Evolutionary conservation across 2,797 vertebrate species (phyloP).

Genomic region (Phyllotis vaccarum): DNA sequence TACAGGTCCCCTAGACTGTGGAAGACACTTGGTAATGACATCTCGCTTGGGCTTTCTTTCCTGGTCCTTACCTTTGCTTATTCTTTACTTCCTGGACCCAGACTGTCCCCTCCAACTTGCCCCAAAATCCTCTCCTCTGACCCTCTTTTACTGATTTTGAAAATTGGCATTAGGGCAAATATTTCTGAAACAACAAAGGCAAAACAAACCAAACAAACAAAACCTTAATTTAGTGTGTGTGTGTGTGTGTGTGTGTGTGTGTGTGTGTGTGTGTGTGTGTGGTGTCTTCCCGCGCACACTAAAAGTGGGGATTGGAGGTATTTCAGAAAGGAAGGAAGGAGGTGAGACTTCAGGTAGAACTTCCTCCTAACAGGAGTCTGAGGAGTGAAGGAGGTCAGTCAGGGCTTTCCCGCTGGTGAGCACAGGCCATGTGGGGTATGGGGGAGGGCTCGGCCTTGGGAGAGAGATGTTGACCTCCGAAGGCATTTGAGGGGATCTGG

Average conservation of each 20-base stretch:
- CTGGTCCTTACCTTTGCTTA: not conserved
- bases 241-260: no score
- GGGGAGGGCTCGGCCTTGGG: not conserved
- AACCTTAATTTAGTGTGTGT: not conserved
- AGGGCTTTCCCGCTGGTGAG: not conserved
- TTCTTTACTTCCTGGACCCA: not conserved
- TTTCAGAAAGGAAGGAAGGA: constrained; percentile 51
- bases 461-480: constrained; percentile 50
- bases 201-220: not conserved
- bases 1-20: not conserved
- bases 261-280: not conserved
- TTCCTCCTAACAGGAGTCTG: constrained; percentile 41
- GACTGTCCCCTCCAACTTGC: not conserved
- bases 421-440: not conserved
- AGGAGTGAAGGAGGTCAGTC: constrained; percentile 11
- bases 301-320: not conserved
- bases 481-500: constrained; percentile 50
- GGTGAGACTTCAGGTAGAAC: constrained; percentile 69
- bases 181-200: constrained; percentile 53
- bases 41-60: not conserved
- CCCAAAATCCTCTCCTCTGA: constrained; percentile 33
- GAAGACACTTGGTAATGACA: not conserved
- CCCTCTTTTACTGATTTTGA: constrained; percentile 27
- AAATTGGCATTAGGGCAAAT: constrained; percentile 62
- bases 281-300: not conserved